Percentiles rank a stretch among this genome's conserved stretches.
These are phyloP conservation scores for Chelon auratus DNA, from an alignment of 2,797 vertebrate species.

Conservation along the genomic window DNA sequence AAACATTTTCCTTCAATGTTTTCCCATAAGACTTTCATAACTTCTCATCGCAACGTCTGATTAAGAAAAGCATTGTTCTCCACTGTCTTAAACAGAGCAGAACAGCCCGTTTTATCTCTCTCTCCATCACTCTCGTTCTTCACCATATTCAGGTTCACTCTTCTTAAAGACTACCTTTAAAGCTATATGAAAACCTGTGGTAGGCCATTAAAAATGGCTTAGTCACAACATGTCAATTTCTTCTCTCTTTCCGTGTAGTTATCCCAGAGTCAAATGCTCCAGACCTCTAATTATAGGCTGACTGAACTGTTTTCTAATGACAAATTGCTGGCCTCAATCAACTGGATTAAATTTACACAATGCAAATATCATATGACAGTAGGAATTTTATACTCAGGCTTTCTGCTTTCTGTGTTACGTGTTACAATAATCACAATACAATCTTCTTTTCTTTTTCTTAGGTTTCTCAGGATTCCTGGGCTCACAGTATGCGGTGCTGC, in stretches of 20 bases:
- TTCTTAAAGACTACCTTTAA: slow-evolving; percentile 54
- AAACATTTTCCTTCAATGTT: not conserved
- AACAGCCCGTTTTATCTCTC: no score
- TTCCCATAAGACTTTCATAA: not conserved
- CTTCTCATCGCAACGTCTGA: not conserved
- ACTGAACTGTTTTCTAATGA: slow-evolving; percentile 41
- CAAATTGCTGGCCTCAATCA: slow-evolving; percentile 37
- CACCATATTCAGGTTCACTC: slow-evolving; percentile 19
- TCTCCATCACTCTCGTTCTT: not conserved
- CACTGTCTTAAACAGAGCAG: not conserved
- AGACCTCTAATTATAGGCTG: slow-evolving; percentile 53
- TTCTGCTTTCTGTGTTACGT: not conserved
- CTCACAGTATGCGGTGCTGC: not conserved
- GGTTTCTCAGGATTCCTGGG: not conserved
- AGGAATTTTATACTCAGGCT: slow-evolving; percentile 6
- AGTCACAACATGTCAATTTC: slow-evolving; percentile 56
- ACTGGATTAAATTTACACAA: slow-evolving; percentile 36
- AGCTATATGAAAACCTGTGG: slow-evolving; percentile 40
- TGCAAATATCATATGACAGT: slow-evolving; percentile 12
- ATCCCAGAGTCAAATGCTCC: slow-evolving; percentile 48
- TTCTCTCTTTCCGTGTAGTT: slow-evolving; percentile 32
- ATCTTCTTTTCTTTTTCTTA: not conserved
- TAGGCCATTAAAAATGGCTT: slow-evolving; percentile 66
- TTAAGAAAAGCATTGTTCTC: not conserved
- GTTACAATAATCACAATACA: not conserved